Percentiles rank a stretch among this genome's conserved stretches.
These are phyloP conservation scores for Drosophila arawakana DNA, from an alignment of 1,140 invertebrate genomes.

Conservation along the genomic window DNA sequence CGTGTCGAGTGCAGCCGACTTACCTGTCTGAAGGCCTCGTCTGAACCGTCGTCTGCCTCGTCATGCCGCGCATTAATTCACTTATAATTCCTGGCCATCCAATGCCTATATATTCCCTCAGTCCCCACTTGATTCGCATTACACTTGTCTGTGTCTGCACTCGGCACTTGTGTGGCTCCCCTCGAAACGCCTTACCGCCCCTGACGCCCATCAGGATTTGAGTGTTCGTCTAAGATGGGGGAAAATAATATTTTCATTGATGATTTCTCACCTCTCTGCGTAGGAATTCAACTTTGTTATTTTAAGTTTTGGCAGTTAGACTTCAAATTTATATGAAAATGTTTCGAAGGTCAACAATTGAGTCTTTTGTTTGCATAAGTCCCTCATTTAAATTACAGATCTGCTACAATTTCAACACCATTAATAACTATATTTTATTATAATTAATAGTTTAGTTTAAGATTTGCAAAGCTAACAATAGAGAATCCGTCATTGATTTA, in stretches of 20 bases:
- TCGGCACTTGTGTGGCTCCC: not conserved
- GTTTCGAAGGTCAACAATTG: not conserved
- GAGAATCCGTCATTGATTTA: conserved; percentile 37
- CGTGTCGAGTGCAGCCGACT: not conserved
- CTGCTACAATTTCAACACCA: conserved; percentile 24
- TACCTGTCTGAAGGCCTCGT: conserved; percentile 27
- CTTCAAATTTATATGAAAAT: conserved; percentile 6
- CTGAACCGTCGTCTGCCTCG: conserved; percentile 7
- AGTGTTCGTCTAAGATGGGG: conserved; percentile 49
- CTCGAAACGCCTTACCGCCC: not conserved
- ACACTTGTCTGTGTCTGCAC: conserved; percentile 56
- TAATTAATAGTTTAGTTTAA: conserved; percentile 36
- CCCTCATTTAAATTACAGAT: conserved; percentile 28
- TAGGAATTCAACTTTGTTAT: not conserved
- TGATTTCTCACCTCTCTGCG: conserved; percentile 10
- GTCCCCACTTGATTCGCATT: conserved; percentile 52
- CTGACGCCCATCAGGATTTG: conserved; percentile 29
- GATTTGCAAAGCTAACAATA: conserved; percentile 13
- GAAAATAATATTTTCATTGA: conserved; percentile 63
- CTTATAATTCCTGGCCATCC: conserved; percentile 63
- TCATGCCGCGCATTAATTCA: conserved; percentile 66
- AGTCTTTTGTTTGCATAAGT: conserved; percentile 3
- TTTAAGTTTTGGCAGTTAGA: not conserved
- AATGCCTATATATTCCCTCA: not conserved
- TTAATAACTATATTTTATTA: conserved; percentile 24